Evolutionary conservation across 2,113 vertebrate species (phyloP).

Genomic region (Trogon melanurus): DNA sequence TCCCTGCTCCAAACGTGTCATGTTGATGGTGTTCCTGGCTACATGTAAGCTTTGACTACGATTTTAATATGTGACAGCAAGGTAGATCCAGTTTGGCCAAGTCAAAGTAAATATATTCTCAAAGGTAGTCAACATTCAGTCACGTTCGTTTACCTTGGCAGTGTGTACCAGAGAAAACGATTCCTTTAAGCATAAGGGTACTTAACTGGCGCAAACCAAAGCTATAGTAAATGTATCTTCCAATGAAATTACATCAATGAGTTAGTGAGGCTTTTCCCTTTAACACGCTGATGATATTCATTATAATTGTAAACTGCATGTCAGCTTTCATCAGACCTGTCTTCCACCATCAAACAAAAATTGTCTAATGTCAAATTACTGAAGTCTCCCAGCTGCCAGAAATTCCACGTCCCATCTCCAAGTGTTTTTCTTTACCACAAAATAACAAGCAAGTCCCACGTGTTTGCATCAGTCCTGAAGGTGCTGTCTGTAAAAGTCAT

Average conservation of each 20-base stretch:
- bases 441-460: slow-evolving; percentile 18
- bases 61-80: neutral
- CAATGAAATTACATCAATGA: neutral
- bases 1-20: neutral
- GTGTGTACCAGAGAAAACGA: neutral
- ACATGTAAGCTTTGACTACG: neutral
- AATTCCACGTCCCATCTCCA: slow-evolving; percentile 3
- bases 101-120: neutral
- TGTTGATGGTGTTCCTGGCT: neutral
- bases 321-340: slow-evolving; percentile 33
- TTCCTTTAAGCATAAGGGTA: neutral
- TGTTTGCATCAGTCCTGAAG: slow-evolving; percentile 11
- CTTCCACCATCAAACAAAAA: slow-evolving; percentile 35
- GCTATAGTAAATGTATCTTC: neutral
- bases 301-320: neutral
- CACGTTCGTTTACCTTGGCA: neutral
- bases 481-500: slow-evolving; percentile 50
- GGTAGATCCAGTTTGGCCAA: neutral
- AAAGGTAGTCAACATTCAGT: neutral
- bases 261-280: neutral
- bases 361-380: neutral
- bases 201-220: neutral
- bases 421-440: slow-evolving; percentile 34
- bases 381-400: slow-evolving; percentile 26
- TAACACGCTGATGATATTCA: neutral